These are phyloP conservation scores for Drosophila ustulata DNA, from an alignment of 2,888 invertebrate species.

Conservation along the genomic window DNA sequence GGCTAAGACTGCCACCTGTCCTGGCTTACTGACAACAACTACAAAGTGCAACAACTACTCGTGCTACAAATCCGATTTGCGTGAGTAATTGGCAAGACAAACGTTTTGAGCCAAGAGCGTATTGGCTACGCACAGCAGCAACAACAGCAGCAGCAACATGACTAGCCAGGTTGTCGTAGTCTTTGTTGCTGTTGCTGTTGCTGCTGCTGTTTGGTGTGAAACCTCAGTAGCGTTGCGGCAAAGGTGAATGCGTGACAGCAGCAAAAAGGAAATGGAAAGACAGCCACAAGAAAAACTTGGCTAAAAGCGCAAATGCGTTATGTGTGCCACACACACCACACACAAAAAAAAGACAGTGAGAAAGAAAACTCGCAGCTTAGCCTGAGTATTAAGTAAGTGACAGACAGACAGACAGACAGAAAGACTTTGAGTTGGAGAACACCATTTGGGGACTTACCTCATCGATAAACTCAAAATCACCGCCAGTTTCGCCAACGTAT, in stretches of 20 bases:
- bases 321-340: constrained; percentile 38
- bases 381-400: constrained; percentile 58
- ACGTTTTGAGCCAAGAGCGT: constrained; percentile 53
- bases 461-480: constrained; percentile 91
- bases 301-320: constrained; percentile 64
- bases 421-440: constrained; percentile 2
- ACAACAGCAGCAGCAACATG: constrained; percentile 32
- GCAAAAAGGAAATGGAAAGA: constrained; percentile 16
- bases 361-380: constrained; percentile 49
- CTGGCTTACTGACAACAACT: constrained; percentile 42
- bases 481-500: constrained; percentile 89
- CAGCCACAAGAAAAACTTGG: constrained; percentile 37
- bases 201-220: constrained; percentile 50
- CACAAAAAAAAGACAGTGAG: background rate
- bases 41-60: constrained; percentile 36
- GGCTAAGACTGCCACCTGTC: constrained; percentile 25
- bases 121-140: constrained; percentile 44
- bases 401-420: constrained; percentile 28
- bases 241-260: constrained; percentile 49
- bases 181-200: constrained; percentile 3
- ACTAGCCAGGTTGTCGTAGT: constrained; percentile 24
- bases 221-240: constrained; percentile 63
- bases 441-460: constrained; percentile 87
- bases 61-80: constrained; percentile 79
- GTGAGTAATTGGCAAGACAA: constrained; percentile 81